A percentile compares a stretch with the other conserved stretches of the same genome.
These are phyloP conservation scores for Stenotaenia linearis DNA, from an alignment of 2,888 invertebrate genomes.

Conservation along the genomic window DNA sequence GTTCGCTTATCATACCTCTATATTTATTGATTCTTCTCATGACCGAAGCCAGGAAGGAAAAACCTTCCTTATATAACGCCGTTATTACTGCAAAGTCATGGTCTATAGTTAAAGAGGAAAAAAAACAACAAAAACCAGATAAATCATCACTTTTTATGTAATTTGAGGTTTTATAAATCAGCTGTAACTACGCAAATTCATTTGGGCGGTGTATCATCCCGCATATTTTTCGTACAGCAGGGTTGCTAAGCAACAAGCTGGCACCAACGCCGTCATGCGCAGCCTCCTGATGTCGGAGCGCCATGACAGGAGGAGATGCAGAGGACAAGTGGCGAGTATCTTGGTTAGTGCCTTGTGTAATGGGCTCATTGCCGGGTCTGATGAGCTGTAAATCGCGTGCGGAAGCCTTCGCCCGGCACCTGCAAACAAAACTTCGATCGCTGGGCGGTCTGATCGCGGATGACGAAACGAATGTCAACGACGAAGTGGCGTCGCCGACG, in stretches of 20 bases:
- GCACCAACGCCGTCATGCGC: constrained; percentile 6
- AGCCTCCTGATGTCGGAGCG: not conserved
- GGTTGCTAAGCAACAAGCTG: not conserved
- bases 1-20: not conserved
- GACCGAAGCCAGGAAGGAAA: not conserved
- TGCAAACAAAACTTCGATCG: constrained; percentile 67
- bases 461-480: constrained; percentile 14
- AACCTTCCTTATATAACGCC: not conserved
- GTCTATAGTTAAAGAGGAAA: not conserved
- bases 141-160: not conserved
- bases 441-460: constrained; percentile 54
- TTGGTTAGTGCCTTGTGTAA: constrained; percentile 10
- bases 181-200: too few species aligned
- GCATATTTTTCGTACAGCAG: too few species aligned
- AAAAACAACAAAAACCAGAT: not conserved
- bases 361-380: constrained; percentile 35
- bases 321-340: not conserved
- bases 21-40: not conserved
- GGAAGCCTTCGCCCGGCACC: constrained; percentile 70
- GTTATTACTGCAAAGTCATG: not conserved
- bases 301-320: constrained; percentile 7
- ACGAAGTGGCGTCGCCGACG: not conserved
- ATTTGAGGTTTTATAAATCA: not conserved
- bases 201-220: too few species aligned
- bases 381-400: constrained; percentile 74